A percentile compares a stretch with the other conserved stretches of the same genome.
Evolutionary conservation across 2,888 invertebrate species (phyloP).

Genomic region (Cistogaster globosa): DNA sequence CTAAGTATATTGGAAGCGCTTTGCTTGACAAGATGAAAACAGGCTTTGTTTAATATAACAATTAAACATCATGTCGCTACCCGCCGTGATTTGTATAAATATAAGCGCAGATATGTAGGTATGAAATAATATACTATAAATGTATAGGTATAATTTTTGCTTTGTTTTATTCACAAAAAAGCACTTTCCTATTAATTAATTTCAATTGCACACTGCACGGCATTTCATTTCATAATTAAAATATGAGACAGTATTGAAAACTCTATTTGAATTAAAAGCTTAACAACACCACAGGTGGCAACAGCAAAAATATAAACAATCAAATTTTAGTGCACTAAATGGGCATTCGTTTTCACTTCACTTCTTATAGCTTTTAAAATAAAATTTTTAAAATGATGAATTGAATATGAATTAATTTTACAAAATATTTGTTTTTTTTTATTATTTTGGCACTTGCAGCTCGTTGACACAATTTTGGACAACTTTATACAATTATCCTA

Average conservation of each 20-base stretch:
- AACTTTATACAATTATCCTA: neutral
- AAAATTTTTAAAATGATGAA: neutral
- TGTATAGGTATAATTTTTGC: neutral
- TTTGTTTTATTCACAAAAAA: constrained; percentile 32
- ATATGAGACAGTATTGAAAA: constrained; percentile 46
- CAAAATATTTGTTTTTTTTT: neutral
- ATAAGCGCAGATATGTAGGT: neutral
- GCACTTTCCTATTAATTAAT: constrained; percentile 30
- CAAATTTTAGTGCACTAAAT: constrained; percentile 22
- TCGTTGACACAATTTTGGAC: neutral
- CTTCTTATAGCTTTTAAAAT: constrained; percentile 11
- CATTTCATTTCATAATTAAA: constrained; percentile 29
- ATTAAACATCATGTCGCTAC: constrained; percentile 37
- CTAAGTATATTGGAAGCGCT: constrained; percentile 28
- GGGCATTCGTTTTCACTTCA: constrained; percentile 45
- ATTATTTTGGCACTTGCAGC: neutral
- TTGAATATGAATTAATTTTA: neutral
- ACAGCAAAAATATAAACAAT: constrained; percentile 22
- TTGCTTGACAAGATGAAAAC: constrained; percentile 33
- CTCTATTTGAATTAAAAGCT: constrained; percentile 31
- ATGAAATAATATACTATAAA: neutral
- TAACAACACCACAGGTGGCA: constrained; percentile 56
- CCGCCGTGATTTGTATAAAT: constrained; percentile 23
- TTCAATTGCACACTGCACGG: constrained; percentile 16
- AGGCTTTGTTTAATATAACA: constrained; percentile 38